Base-by-base conservation (phyloP, 2,797 vertebrate genomes). In the Xerus rutilus region DNA sequence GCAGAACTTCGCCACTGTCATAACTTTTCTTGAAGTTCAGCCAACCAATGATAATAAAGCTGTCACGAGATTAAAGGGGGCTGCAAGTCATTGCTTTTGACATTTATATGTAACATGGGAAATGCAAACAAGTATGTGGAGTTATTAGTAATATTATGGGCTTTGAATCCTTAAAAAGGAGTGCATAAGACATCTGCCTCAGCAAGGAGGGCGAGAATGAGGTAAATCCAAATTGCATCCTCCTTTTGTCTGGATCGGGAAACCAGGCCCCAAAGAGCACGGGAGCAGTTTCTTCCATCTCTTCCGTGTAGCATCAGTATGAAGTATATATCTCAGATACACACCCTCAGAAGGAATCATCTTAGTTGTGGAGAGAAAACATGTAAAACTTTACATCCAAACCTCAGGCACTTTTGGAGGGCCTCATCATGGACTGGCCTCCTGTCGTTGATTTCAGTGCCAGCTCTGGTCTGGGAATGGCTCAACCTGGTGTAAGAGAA, bases 11-110 rank as follows among this genome's bases (percentile, higher is more conserved):
- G 54, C 87, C 81, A 79, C 97, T 98, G 97, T 98, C 79, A 97
- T 97, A 98, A 97, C 85, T 97, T 98, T 97, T 96, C 94, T 93
- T 97, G 97, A 98, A 97, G 72, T 81, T 98, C 95, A 97, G 93
- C 79, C 95, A 98, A 95, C 83, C 92, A 97, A 88, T 96, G 97
- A 97, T 95, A 98, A 91, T 97, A 98, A 98, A 98, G 59, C 96
- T 98, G 96, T 96, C 96, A 96, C 10, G 43, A 97, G 97, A 97
- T 96, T 97, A 98, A 97, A 98, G 86, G 81, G 95, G 93, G 59
- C 77, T 97, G 91, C 95, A 98, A 96, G 92, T 98, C 93, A 97
- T 83, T 97, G 91, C 95, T 98, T 94, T 82, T 91, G 70, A 91
- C 85, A 96, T 95, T 97, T 96, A 97, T 96, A 97, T 97, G 91